These are phyloP conservation scores for Podilymbus podiceps DNA, from an alignment of 2,113 vertebrate genomes.

Conservation along the genomic window DNA sequence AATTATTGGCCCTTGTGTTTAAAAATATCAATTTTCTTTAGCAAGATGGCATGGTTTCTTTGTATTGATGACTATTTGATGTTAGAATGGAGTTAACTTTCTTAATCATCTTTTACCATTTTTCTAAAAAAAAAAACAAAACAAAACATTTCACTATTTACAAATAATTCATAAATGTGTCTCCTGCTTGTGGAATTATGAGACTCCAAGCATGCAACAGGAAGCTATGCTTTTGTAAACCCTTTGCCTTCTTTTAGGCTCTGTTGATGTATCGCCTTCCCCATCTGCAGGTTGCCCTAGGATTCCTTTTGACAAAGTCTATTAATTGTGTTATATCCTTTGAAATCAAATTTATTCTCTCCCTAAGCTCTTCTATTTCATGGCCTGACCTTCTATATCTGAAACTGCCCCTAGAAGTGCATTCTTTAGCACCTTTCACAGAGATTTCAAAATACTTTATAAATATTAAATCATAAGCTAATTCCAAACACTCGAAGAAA, in stretches of 20 bases:
- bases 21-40: slow-evolving; percentile 28
- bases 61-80: neutral
- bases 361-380: neutral
- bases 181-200: neutral
- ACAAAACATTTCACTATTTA: neutral
- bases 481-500: neutral
- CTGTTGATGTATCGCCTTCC: neutral
- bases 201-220: neutral
- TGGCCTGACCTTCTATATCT: neutral
- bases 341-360: neutral
- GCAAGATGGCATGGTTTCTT: neutral
- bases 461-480: neutral
- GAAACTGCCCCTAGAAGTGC: neutral
- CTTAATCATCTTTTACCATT: neutral
- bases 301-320: neutral
- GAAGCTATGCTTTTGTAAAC: neutral
- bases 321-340: neutral
- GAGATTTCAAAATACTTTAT: neutral
- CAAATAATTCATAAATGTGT: neutral
- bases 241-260: neutral
- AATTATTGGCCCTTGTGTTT: slow-evolving; percentile 24
- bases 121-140: neutral
- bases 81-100: neutral
- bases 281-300: neutral
- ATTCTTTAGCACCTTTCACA: neutral